These are phyloP conservation scores for Ammodytes marinus DNA, from an alignment of 2,113 vertebrate genomes.

Conservation along the genomic window DNA sequence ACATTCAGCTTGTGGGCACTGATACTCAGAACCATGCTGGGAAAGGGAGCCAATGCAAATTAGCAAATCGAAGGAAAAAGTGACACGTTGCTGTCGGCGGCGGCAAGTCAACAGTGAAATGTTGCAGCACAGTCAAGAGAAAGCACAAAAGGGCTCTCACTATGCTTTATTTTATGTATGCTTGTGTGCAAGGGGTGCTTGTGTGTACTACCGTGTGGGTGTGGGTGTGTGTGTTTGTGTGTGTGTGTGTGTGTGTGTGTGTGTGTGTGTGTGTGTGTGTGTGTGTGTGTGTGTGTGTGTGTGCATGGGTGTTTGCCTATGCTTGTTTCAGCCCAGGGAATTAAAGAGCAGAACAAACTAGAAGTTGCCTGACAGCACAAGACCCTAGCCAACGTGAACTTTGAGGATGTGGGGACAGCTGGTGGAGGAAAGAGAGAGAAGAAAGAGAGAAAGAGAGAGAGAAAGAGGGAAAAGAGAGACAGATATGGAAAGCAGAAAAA, in stretches of 20 bases:
- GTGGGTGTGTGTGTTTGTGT: slow-evolving; percentile 6
- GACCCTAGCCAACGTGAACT: slow-evolving; percentile 72
- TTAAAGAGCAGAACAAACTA: slow-evolving; percentile 71
- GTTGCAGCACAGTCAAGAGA: slow-evolving; percentile 62
- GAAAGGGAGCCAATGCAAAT: slow-evolving; percentile 78
- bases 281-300: slow-evolving; percentile 32
- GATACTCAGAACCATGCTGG: slow-evolving; percentile 69
- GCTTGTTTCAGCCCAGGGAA: slow-evolving; percentile 65
- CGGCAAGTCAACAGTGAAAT: slow-evolving; percentile 70
- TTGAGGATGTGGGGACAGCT: slow-evolving; percentile 72
- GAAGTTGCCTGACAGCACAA: slow-evolving; percentile 73
- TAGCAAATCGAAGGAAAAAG: slow-evolving; percentile 77
- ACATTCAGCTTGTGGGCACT: slow-evolving; percentile 76
- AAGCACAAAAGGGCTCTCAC: slow-evolving; percentile 59
- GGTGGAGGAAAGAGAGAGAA: slow-evolving; percentile 34
- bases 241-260: slow-evolving; percentile 30
- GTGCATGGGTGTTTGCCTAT: slow-evolving; percentile 6
- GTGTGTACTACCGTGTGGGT: slow-evolving; percentile 29
- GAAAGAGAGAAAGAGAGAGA: neutral
- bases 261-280: slow-evolving; percentile 39
- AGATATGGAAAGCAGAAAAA: slow-evolving; percentile 39
- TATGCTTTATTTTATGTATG: slow-evolving; percentile 31
- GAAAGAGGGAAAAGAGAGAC: neutral
- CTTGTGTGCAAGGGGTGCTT: slow-evolving; percentile 21
- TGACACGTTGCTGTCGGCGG: slow-evolving; percentile 78